Conservation (phyloP, 2,113 vertebrate species). For the Progne subis region DNA sequence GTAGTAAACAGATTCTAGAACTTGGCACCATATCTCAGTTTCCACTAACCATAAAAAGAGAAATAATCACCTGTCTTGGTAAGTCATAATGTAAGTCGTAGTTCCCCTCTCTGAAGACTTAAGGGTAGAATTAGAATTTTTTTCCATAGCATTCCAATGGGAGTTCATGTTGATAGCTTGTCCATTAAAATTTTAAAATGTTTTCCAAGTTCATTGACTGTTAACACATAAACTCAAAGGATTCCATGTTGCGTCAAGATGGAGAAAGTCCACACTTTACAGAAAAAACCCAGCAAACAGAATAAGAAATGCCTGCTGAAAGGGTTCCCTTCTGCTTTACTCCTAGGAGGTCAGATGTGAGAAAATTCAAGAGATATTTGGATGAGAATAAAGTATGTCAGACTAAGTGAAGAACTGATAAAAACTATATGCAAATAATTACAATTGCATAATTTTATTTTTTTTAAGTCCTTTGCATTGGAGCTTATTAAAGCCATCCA, state of each 20-base stretch:
- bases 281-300: background rate
- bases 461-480: background rate
- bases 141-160: background rate
- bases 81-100: background rate
- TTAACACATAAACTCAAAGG: background rate
- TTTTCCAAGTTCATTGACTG: background rate
- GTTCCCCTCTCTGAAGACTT: background rate
- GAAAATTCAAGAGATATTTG: background rate
- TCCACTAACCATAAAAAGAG: background rate
- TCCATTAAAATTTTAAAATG: background rate
- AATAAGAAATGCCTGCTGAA: background rate
- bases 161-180: background rate
- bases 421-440: background rate
- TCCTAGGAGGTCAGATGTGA: background rate
- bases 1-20: background rate
- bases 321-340: background rate
- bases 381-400: background rate
- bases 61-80: background rate
- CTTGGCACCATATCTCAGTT: background rate
- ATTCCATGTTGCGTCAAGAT: background rate
- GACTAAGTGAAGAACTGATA: background rate
- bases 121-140: background rate
- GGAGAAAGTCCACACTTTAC: background rate
- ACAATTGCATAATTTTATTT: background rate
- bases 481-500: background rate